A percentile compares a stretch with the other conserved stretches of the same genome.
phyloP scores from a whole-genome alignment of 2,888 invertebrate species.

The Drosophila eohydei region DNA sequence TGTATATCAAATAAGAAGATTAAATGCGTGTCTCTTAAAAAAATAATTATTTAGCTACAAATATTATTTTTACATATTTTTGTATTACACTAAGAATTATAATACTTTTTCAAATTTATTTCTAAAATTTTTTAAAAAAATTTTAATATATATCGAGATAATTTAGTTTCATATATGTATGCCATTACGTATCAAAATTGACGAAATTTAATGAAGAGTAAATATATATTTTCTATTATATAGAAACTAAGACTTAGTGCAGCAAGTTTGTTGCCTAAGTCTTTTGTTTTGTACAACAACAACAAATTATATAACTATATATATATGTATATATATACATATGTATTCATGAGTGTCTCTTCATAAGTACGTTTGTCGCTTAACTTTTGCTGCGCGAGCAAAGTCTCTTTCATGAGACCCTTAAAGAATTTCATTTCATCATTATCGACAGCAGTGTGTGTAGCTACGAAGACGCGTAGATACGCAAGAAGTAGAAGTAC shows the following conservation, averaged over 20 bases:
- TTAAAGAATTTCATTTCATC: slow-evolving; percentile 71
- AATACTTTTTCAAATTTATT: too few species aligned
- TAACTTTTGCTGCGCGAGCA: slow-evolving; percentile 33
- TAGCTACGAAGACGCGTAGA: slow-evolving; percentile 52
- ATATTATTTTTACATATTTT: too few species aligned
- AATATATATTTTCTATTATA: background rate
- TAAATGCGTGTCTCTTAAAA: too few species aligned
- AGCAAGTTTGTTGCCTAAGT: slow-evolving; percentile 48
- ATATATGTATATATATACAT: background rate
- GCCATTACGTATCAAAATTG: too few species aligned
- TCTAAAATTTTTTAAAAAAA: too few species aligned
- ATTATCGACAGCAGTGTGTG: slow-evolving; percentile 47
- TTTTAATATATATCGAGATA: too few species aligned
- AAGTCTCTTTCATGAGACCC: slow-evolving; percentile 47
- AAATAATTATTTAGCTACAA: too few species aligned
- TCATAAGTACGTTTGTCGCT: background rate
- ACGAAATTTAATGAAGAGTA: background rate
- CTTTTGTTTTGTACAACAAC: slow-evolving; percentile 24
- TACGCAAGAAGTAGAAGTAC: slow-evolving; percentile 50
- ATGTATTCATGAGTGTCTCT: background rate
- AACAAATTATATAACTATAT: background rate
- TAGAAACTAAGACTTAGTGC: background rate
- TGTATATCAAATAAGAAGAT: too few species aligned
- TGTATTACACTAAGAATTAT: too few species aligned
- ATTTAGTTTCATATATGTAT: too few species aligned